Base-by-base conservation (phyloP, 2,797 vertebrate species). In the Lacerta viridis region DNA sequence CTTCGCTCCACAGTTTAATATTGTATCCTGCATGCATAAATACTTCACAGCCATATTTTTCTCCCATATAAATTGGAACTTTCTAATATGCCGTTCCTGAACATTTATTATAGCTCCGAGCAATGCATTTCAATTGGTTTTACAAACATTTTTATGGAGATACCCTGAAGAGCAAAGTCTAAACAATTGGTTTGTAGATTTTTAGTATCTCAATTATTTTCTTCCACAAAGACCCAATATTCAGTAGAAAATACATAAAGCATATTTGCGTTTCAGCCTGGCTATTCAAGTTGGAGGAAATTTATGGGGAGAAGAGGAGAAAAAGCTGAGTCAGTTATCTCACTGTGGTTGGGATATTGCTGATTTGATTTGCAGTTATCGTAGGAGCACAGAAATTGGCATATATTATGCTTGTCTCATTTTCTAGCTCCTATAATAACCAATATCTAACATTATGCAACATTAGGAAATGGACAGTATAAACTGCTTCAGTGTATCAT, bases 11-110 rank as follows among this genome's bases (percentile, higher is more conserved):
- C 74, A 81, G 33, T 90, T 89, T 93, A 87, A 92, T 93, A 88
- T 93, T 93, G 84, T 87, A 43, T 41, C 79, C 88, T 78, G 74
- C 89, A 84, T 75, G 50, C 90, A 92, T 87, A 90, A 90, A 94
- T 92, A 90, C 87, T 91, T 90, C 90, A 92, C 89, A 94, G 91
- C 92, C 80, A 29, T 74, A 84, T 94, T 95, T 93, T 94, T 90
- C 90, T 93, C 23, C 2, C 1, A 84, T 61, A 59, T 87, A 92
- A 91, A 90, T 90, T 95, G 92, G 89, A 91, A 68, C 59, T 76
- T 93, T 93, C 81, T 95, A 92, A 91, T 90, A 86, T 3, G 69
- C 88, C 93, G 88, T 89, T 87, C 80, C 91, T 66, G 81, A 89
- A 85, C 27, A 78, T 88, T 93, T 75, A 72, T 87, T 46, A 2